Evolutionary conservation across 2,888 invertebrate species (phyloP), one percentile per base, ranked within the genome.

Genomic region (Tenthredo mesomela): DNA sequence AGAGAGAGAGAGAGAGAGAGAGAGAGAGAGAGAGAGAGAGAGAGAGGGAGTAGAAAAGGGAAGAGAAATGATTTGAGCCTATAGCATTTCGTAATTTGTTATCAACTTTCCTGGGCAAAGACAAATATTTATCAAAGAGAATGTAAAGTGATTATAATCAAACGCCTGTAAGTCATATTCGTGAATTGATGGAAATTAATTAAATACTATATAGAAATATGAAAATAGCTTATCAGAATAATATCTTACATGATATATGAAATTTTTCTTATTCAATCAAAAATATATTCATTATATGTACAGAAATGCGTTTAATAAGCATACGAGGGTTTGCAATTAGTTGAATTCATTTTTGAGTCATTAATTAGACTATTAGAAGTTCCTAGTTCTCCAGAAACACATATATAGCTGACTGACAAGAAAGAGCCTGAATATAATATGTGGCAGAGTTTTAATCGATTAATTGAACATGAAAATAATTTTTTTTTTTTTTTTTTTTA

Each of bases 391-490:
- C 70, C 37, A 77, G 75, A 77, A 73, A 54, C 70, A 73, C 37
- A 80, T 71, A 29, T 43, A 80, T 71, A 47, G 70, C 21, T 43
- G 77, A 86, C 37, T 84, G 73, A 25, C 37, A 67, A 50, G 15
- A 77, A 65, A 78, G 75, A 85, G 70, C 50, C 80, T 58, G 37
- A 85, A 43, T 21, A 21, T 29, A 29, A 29, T 29, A 73, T 43
- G 1, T 43, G n/a, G 21, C 67, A 6, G 71, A 73, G 9, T 73
- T 86, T 84, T 82, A 84, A 80, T 54, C 61, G 40, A 80, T 67
- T 33, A 58, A 29, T 50, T 47, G 70, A 70, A 75, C 85, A 33
- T 25, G 33, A 67, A 6, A 33, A 67, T 33, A 18, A 33, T 18
- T 29, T 29, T 2, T 25, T 67, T 33, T 29, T 2, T 25, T 67